phyloP scores from a whole-genome alignment of 2,797 vertebrate genomes.

The Myotis planiceps region DNA sequence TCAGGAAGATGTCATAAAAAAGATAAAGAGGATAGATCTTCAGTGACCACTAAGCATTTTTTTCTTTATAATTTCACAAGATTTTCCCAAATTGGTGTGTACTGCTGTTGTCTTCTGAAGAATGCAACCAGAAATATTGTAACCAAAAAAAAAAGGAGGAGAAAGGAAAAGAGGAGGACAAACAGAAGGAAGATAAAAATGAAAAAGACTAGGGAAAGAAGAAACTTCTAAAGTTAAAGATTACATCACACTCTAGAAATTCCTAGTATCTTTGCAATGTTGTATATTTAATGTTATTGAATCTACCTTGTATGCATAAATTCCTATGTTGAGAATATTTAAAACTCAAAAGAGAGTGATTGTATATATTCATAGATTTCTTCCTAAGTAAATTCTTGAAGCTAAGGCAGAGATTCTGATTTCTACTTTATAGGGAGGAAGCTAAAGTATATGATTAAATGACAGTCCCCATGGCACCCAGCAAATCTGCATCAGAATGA shows the following conservation, averaged over 20 bases:
- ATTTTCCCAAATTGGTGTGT: not conserved
- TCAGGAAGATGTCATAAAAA: not conserved
- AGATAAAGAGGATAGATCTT: not conserved
- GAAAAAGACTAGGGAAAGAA: not conserved
- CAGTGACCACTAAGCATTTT: not conserved
- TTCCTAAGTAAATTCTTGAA: not conserved
- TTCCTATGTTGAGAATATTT: not conserved
- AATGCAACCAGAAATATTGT: not conserved
- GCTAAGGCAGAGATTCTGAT: not conserved
- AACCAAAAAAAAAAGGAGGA: not conserved
- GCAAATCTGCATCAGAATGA: not conserved
- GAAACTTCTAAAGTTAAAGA: not conserved
- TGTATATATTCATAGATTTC: conserved; percentile 14
- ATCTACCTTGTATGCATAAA: not conserved
- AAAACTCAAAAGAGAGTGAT: not conserved
- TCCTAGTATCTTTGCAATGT: not conserved
- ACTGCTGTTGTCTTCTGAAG: not conserved
- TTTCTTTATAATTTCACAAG: not conserved
- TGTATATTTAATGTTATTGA: not conserved
- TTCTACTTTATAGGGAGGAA: conserved; percentile 27
- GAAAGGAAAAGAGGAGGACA: not conserved
- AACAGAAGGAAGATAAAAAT: not conserved
- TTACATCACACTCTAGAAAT: not conserved
- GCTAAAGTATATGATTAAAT: not conserved
- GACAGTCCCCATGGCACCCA: not conserved